A percentile compares a stretch with the other conserved stretches of the same genome.
These are phyloP conservation scores for Artemia sinica DNA, from an alignment of 2,888 invertebrate species.

Conservation along the genomic window DNA sequence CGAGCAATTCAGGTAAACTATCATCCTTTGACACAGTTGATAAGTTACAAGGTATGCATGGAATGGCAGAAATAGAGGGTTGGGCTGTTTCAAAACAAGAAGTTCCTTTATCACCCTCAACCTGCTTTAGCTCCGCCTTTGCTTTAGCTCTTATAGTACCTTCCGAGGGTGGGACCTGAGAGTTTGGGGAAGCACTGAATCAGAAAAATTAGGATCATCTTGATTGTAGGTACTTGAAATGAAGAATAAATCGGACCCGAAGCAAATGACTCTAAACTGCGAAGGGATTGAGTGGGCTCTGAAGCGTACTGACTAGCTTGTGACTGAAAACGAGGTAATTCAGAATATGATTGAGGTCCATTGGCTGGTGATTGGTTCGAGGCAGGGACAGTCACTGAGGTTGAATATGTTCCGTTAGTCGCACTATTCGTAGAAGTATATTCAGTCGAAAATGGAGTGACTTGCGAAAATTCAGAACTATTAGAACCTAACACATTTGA, in stretches of 20 bases:
- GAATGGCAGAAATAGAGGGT: background rate
- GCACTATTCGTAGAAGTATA: too few species aligned
- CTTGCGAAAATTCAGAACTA: too few species aligned
- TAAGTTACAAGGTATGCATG: background rate
- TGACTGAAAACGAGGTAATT: constrained; percentile 5
- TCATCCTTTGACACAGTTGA: background rate
- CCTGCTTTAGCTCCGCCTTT: background rate
- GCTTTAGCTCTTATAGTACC: background rate
- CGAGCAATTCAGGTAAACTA: background rate
- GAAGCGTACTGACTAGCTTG: constrained; percentile 10
- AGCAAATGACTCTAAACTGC: background rate
- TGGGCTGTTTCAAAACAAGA: background rate
- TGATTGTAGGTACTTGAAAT: constrained; percentile 9
- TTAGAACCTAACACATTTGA: too few species aligned
- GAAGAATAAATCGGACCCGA: background rate
- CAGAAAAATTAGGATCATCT: background rate
- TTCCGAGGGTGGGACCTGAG: constrained; percentile 5
- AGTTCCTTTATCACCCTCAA: too few species aligned
- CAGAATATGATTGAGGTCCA: constrained; percentile 2
- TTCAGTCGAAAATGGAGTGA: too few species aligned
- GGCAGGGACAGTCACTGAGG: background rate
- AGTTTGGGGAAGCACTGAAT: constrained; percentile 13
- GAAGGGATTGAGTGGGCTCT: background rate
- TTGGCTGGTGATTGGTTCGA: background rate
- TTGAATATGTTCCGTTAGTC: background rate